Conservation (phyloP, 2,113 vertebrate species). For the Cacatua alba region DNA sequence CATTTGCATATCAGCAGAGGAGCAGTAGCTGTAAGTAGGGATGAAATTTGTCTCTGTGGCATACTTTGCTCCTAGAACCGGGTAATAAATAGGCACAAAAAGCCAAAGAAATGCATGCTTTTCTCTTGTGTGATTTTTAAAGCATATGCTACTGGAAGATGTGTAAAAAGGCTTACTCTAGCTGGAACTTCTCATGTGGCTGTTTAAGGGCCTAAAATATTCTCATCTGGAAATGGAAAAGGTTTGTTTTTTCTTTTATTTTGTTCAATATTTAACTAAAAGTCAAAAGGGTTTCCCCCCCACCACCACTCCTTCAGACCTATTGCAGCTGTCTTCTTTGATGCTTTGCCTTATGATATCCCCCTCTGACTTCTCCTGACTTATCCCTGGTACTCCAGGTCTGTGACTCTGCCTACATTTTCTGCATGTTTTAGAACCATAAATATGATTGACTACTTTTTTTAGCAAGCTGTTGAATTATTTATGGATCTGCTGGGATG, state of each 20-base stretch:
- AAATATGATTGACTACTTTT: not conserved
- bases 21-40: not conserved
- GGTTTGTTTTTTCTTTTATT: not conserved
- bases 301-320: not conserved
- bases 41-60: constrained; percentile 19
- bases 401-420: not conserved
- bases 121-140: not conserved
- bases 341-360: not conserved
- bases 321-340: not conserved
- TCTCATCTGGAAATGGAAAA: not conserved
- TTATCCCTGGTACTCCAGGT: not conserved
- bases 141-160: constrained; percentile 26
- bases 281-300: not conserved
- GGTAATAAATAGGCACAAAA: not conserved
- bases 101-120: not conserved
- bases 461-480: not conserved
- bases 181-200: not conserved
- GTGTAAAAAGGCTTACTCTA: constrained; percentile 2
- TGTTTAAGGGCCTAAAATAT: not conserved
- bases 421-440: constrained; percentile 3
- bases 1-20: not conserved
- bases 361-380: not conserved
- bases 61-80: not conserved
- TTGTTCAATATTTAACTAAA: not conserved
- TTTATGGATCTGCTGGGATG: too few relatives aligned